These are phyloP conservation scores for Cepaea hortensis DNA, from an alignment of 2,888 invertebrate species.

Conservation along the genomic window DNA sequence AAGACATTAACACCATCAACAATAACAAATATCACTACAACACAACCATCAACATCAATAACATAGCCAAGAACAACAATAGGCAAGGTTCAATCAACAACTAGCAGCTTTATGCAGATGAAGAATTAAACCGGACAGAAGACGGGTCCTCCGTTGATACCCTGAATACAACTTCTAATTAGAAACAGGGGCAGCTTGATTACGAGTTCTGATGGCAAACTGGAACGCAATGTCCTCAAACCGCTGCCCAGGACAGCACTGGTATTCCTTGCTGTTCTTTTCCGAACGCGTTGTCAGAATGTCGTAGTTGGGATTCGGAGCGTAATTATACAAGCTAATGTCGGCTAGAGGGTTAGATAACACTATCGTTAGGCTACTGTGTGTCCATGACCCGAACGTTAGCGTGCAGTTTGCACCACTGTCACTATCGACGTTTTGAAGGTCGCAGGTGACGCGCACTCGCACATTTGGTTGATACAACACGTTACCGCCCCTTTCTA, in stretches of 20 bases:
- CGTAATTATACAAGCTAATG: not conserved
- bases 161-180: too few species aligned
- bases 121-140: too few species aligned
- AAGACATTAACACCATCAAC: too few species aligned
- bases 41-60: too few species aligned
- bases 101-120: too few species aligned
- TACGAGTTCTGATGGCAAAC: not conserved
- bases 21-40: too few species aligned
- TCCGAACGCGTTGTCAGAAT: not conserved
- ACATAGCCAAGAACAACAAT: too few species aligned
- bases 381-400: not conserved
- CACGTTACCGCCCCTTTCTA: not conserved
- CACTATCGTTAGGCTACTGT: not conserved
- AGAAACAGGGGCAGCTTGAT: not conserved
- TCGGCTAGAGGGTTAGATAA: not conserved
- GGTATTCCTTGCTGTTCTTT: not conserved
- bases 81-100: too few species aligned
- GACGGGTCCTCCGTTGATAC: too few species aligned
- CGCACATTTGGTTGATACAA: not conserved
- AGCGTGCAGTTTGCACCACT: not conserved
- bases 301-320: not conserved
- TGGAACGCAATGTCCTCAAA: not conserved
- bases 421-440: not conserved
- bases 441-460: not conserved
- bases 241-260: too few species aligned